Evolutionary conservation across 2,113 vertebrate genomes (phyloP), one percentile per base, ranked within the genome.

Genomic region (Boleophthalmus pectinirostris): DNA sequence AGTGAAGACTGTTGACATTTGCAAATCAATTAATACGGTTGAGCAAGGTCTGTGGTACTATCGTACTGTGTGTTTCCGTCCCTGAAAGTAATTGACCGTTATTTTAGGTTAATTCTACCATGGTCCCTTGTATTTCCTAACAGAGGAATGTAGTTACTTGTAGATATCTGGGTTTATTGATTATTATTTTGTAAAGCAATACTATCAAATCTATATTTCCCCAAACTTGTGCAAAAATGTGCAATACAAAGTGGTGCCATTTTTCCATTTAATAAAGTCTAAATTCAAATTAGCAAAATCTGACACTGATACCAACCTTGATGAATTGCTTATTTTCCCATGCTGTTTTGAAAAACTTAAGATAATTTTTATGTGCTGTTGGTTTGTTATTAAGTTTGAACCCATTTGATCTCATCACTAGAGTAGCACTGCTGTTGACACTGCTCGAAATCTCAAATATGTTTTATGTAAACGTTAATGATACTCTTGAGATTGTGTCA

Each of bases 401-500:
- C 63, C 67, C 23, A 23, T 77, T 70, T 77, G 51, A 88, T 76
- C 69, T 75, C 18, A 43, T 54, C 66, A 72, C 60, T 2, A 29
- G 35, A 24, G 73, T 66, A 60, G 49, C 61, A 33, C 70, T 21
- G 20, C 43, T 68, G 72, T 68, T 74, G 70, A 77, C 77, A 70
- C 72, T 77, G 20, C 70, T 79, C 69, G 77, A 21, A 21, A 21
- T 66, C 21, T 82, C 81, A 72, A 74, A 72, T 72, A 68, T 66
- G 35, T 73, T 79, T 78, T 69, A 79, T 86, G 84, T 84, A 82
- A 88, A 88, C 88, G 61, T 74, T 66, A 78, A 68, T 82, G 85
- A 84, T 85, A 81, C 78, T 74, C 46, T 38, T 25, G 54, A 71
- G 53, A 33, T 61, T 46, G 29, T 47, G 51, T 16, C 21, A 51